A percentile compares a stretch with the other conserved stretches of the same genome.
These are phyloP conservation scores for Ernsta delagoae DNA, from an alignment of 2,888 invertebrate species.

Conservation along the genomic window DNA sequence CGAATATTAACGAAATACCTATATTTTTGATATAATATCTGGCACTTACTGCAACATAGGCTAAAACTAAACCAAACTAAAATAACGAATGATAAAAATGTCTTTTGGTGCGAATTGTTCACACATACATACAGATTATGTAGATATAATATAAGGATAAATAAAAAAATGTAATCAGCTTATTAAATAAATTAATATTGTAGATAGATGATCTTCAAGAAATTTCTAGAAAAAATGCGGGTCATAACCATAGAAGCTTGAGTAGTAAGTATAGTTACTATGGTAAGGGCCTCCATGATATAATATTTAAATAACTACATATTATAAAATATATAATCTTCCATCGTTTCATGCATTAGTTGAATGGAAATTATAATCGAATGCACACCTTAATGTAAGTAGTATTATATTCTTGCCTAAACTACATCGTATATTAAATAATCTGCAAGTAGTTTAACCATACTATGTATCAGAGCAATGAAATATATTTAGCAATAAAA, in stretches of 20 bases:
- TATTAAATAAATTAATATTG: neutral
- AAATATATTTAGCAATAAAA: slow-evolving; percentile 72
- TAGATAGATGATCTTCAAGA: neutral
- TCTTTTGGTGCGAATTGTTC: slow-evolving; percentile 23
- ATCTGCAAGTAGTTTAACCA: slow-evolving; percentile 43
- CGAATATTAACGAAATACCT: too few relatives aligned
- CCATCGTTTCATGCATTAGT: slow-evolving; percentile 4
- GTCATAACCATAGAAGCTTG: slow-evolving; percentile 4
- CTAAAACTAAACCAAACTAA: neutral
- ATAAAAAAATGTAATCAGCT: neutral
- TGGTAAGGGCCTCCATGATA: too few relatives aligned
- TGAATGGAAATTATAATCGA: slow-evolving; percentile 21
- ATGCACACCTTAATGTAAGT: slow-evolving; percentile 27
- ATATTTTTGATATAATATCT: slow-evolving; percentile 19
- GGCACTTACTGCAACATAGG: neutral
- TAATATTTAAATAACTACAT: too few relatives aligned
- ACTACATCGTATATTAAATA: slow-evolving; percentile 47
- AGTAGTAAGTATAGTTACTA: too few relatives aligned
- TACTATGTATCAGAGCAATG: slow-evolving; percentile 66
- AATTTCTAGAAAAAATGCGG: slow-evolving; percentile 4
- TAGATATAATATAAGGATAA: too few relatives aligned
- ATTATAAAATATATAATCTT: slow-evolving; percentile 1
- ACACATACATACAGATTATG: neutral
- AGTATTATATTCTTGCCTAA: slow-evolving; percentile 44
- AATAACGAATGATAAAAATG: slow-evolving; percentile 11